Percentiles rank a stretch among this genome's conserved stretches.
phyloP scores from a whole-genome alignment of 92 coral and sea anemone genomes.

The Muricea muricata region DNA sequence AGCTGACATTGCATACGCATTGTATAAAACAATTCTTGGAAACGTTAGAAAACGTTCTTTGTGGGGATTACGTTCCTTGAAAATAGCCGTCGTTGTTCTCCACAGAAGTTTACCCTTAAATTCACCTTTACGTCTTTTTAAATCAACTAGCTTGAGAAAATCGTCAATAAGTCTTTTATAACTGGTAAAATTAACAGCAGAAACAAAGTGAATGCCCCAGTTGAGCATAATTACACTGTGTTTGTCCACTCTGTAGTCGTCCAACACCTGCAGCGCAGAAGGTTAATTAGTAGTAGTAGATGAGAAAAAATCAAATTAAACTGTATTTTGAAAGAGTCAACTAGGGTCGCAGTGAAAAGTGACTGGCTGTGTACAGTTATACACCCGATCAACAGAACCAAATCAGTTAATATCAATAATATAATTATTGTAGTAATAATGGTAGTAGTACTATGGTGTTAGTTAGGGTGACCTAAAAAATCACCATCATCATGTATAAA shows the following conservation, averaged over 20 bases:
- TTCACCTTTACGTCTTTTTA: slow-evolving; percentile 24
- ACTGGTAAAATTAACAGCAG: slow-evolving; percentile 79
- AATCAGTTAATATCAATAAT: too few relatives aligned
- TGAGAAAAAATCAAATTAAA: too few relatives aligned
- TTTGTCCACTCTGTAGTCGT: slow-evolving; percentile 70
- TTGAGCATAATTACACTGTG: slow-evolving; percentile 84
- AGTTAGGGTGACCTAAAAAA: too few relatives aligned
- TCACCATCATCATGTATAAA: too few relatives aligned
- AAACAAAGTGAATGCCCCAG: slow-evolving; percentile 89
- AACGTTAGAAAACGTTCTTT: slow-evolving; percentile 87
- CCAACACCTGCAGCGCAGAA: slow-evolving; percentile 66
- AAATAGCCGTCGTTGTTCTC: slow-evolving; percentile 89
- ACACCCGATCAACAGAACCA: too few relatives aligned
- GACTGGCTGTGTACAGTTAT: too few relatives aligned
- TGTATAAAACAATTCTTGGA: slow-evolving; percentile 77
- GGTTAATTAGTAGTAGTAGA: too few relatives aligned
- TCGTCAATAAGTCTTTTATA: slow-evolving; percentile 72
- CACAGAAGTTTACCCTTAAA: slow-evolving; percentile 81
- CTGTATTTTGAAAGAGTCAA: too few relatives aligned
- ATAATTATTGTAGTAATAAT: too few relatives aligned
- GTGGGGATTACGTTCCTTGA: slow-evolving; percentile 84
- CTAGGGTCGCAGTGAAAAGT: too few relatives aligned
- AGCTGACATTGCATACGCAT: slow-evolving; percentile 85
- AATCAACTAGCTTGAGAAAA: slow-evolving; percentile 57
- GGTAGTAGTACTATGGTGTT: too few relatives aligned